phyloP scores from a whole-genome alignment of 2,888 invertebrate species.

The Nineta flava region DNA sequence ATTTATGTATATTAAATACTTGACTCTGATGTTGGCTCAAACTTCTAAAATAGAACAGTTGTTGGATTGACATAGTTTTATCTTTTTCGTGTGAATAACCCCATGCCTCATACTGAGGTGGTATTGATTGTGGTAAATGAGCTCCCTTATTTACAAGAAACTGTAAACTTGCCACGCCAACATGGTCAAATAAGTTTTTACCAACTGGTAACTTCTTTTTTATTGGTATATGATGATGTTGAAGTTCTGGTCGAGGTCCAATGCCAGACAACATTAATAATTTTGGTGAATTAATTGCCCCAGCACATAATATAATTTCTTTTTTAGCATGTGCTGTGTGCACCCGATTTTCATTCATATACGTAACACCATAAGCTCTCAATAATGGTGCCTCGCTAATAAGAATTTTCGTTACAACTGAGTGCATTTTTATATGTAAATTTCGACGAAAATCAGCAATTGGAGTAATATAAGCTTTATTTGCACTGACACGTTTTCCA shows the following conservation, averaged over 20 bases:
- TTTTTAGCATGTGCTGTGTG: too few species aligned
- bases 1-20: constrained; percentile 20
- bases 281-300: too few species aligned
- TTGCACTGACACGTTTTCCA: constrained; percentile 31
- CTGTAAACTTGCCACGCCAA: constrained; percentile 47
- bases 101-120: constrained; percentile 45
- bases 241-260: constrained; percentile 29
- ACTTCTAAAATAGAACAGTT: too few species aligned
- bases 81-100: too few species aligned
- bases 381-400: too few species aligned
- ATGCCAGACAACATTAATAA: constrained; percentile 52
- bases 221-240: constrained; percentile 25
- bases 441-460: too few species aligned
- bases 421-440: too few species aligned
- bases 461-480: constrained; percentile 31
- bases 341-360: constrained; percentile 6
- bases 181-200: constrained; percentile 36
- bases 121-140: constrained; percentile 27
- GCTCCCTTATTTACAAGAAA: constrained; percentile 36
- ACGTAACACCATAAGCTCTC: too few species aligned
- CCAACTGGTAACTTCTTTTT: constrained; percentile 35
- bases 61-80: too few species aligned
- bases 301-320: too few species aligned
- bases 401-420: too few species aligned
- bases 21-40: constrained; percentile 28